Base-by-base conservation (phyloP, 2,888 invertebrate species). In the Rhagophthalmus giganteus region DNA sequence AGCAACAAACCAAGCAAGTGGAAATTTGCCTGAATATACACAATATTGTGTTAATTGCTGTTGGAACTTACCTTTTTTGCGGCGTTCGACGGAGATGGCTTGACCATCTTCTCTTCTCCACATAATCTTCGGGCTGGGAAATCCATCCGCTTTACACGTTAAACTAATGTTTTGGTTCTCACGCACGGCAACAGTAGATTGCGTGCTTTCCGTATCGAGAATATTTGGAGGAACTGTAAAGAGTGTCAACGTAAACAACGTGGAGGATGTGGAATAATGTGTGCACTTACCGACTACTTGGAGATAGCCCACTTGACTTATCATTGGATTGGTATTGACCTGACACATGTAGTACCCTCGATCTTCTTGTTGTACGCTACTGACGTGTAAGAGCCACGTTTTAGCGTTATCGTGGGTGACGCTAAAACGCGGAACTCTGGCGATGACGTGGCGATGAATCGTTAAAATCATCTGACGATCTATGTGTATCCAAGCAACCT, bases 401-500 rank as follows among this genome's bases (percentile, higher is more conserved):
- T 90, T 92, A 57, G 91, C 90, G 74, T 92, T 93, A 76, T 93
- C 91, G 72, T 92, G 90, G 2, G 91, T 88, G 47, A 94, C 90
- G 72, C 89, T 89, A 77, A 93, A 93, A 58, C 94, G 81, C n/a
- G 92, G 88, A 74, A 94, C 87, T 49, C 91, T 82, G 6, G 92
- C 89, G 68, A 94, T 92, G 61, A 94, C 90, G 77, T 93, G 93
- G 15, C 90, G 86, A 76, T 94, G 93, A 71, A 94, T 90, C 30
- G 94, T 93, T 59, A 94, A 79, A 69, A 94, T 88, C 90, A 94
- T 93, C 79, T 94, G 91, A 38, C 93, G 84, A 76, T 94, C 93
- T 70, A 94, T 92, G 77, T 94, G 93, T 67, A 94, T 88, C 94
- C 94, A 94, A 56, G 94, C 94, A 67, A 94, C 92, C 94, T 94